Base-by-base conservation (phyloP, 2,113 vertebrate genomes). In the Arenaria interpres region DNA sequence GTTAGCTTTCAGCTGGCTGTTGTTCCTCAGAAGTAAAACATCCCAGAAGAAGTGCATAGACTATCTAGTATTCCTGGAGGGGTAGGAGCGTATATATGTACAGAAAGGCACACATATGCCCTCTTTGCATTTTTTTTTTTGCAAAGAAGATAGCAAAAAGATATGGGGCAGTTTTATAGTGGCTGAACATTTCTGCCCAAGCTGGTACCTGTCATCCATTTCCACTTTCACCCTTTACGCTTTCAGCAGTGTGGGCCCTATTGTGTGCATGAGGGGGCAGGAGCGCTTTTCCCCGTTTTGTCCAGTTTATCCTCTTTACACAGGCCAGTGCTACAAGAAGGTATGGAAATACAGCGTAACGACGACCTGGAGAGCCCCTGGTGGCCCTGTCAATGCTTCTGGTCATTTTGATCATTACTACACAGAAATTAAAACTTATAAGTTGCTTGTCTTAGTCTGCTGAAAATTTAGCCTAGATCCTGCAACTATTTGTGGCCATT, bases 1-100 rank as follows among this genome's bases (percentile, higher is more conserved):
- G 7, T 27, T 45, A 10, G 16, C 16, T 59, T 39, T 66, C 79
- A 79, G 28, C 16, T 60, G 28, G 17, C 25, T 27, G 10, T 41
- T 63, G 12, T 21, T 69, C 21, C 46, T 81, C 54, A 24, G 9
- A 77, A 57, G 20, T 43, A 48, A 71, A 75, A 63, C 54, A 74
- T 23, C 33, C 11, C 56, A 57, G 72, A 66, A 68, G 56, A 9
- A 28, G 14, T 37, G 13, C 4, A 14, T 41, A 16, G 4, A 12
- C 13, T 45, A 21, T 17, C 9, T 37, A 64, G 20, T 50, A 9
- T 53, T 69, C 37, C 46, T 74, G 68, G 45, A 77, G 30, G 20
- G 74, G 13, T 1, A 51, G 19, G 13, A 73, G 4, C 10, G 27
- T 32, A 25, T 12, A 1, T 30, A 8, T 14, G 1, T 16, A 39